Percentiles rank a stretch among this genome's conserved stretches.
Evolutionary conservation across 2,888 invertebrate species (phyloP).

Genomic region (Thelaira solivaga): DNA sequence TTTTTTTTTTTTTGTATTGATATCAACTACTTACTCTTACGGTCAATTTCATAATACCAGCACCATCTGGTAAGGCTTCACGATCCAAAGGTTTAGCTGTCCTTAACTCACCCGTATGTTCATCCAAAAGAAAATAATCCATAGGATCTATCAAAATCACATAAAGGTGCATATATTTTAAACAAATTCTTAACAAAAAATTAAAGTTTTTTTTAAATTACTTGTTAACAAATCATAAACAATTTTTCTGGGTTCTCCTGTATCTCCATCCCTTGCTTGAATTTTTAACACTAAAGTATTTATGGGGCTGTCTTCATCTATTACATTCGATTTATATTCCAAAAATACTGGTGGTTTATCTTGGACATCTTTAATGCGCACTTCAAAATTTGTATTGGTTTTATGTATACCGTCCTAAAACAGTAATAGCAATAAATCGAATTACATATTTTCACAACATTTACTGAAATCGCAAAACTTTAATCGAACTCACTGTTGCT

Average conservation of each 20-base stretch:
- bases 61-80: constrained; percentile 87
- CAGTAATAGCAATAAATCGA: constrained; percentile 27
- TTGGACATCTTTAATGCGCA: constrained; percentile 90
- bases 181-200: not conserved
- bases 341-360: constrained; percentile 91
- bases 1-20: not conserved
- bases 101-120: constrained; percentile 86
- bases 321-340: constrained; percentile 86
- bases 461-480: no score
- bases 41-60: constrained; percentile 86
- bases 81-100: constrained; percentile 91
- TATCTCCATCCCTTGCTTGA: constrained; percentile 90
- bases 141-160: constrained; percentile 83
- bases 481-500: constrained; percentile 84
- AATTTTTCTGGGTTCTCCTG: constrained; percentile 88
- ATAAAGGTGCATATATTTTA: not conserved
- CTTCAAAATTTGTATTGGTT: constrained; percentile 85
- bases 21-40: constrained; percentile 80
- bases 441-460: no score
- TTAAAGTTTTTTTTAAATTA: constrained; percentile 77
- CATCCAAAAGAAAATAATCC: constrained; percentile 90
- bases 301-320: constrained; percentile 89
- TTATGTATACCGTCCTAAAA: constrained; percentile 87
- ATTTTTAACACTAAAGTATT: constrained; percentile 88
- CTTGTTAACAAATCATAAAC: constrained; percentile 88